Evolutionary conservation across 2,113 vertebrate genomes (phyloP).

Genomic region (Plecotus auritus): DNA sequence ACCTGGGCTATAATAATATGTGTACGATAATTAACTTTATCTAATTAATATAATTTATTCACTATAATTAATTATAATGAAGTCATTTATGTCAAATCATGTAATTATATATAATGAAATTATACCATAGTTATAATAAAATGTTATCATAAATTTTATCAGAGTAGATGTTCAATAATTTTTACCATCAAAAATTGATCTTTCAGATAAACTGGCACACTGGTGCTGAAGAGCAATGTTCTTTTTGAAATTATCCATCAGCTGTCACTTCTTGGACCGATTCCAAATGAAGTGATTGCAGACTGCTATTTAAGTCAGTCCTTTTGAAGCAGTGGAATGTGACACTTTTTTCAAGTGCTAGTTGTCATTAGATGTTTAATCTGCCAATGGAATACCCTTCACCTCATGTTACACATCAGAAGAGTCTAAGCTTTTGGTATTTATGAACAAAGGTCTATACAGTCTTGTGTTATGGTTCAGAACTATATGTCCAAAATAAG

Average conservation of each 20-base stretch:
- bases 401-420: background rate
- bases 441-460: constrained; percentile 3
- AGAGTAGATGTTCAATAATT: constrained; percentile 30
- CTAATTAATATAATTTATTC: background rate
- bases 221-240: background rate
- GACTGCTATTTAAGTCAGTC: constrained; percentile 5
- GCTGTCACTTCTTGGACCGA: background rate
- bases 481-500: background rate
- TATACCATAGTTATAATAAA: constrained; percentile 26
- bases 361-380: constrained; percentile 53
- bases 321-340: constrained; percentile 18
- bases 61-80: background rate
- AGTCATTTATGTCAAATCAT: background rate
- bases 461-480: constrained; percentile 11
- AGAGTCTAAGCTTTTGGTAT: background rate
- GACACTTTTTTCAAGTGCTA: constrained; percentile 42
- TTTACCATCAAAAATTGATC: constrained; percentile 25
- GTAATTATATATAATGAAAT: constrained; percentile 27
- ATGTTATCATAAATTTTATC: background rate
- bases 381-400: background rate
- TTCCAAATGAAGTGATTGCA: constrained; percentile 51
- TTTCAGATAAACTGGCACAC: constrained; percentile 10
- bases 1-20: constrained; percentile 20
- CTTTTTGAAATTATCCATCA: constrained; percentile 47
- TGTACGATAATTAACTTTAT: background rate